Evolutionary conservation across 2,113 vertebrate genomes (phyloP), one percentile per base, ranked within the genome.

Genomic region (Corydoras sp.): DNA sequence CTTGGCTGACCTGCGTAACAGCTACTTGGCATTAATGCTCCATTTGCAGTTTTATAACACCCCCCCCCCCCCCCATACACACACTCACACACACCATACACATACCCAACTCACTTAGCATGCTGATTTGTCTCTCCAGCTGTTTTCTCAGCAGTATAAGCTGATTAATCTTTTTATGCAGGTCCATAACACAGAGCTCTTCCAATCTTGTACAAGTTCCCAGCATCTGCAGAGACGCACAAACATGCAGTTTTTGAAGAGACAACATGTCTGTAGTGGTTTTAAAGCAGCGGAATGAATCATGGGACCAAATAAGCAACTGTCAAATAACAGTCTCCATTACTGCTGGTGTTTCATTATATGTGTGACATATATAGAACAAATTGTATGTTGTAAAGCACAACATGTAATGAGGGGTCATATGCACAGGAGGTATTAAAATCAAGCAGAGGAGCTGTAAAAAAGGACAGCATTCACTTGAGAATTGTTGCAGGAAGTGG

Each of bases 121-220:
- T 13, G 15, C 32, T 62, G 68, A 63, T 71, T 76, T 58, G 18
- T 62, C 58, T 50, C 8, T 55, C 74, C 69, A 77, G 74, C 69
- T 77, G 72, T 77, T 79, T 30, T 71, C 69, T 71, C 74, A 10
- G 62, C 62, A 63, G 65, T 77, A 67, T 43, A 15, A 66, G 62
- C 56, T 63, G 62, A 74, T 72, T 24, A 24, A 24, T 24, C 18
- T 24, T 24, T 24, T 24, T 24, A 24, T 24, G 18, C 18, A 24
- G 18, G 18, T 24, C 2, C 18, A 24, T 24, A 24, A 24, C 18
- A 69, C 65, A 65, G 5, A 53, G 51, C 30, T 18, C 31, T 73
- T 10, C 13, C 9, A 1, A 48, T 53, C 15, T 43, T 60, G 3
- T n/a, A 10, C 31, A 8, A 55, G 65, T 58, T 68, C 31, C 14